Evolutionary conservation across 2,113 vertebrate species (phyloP).

Genomic region (Pelusios castaneus): DNA sequence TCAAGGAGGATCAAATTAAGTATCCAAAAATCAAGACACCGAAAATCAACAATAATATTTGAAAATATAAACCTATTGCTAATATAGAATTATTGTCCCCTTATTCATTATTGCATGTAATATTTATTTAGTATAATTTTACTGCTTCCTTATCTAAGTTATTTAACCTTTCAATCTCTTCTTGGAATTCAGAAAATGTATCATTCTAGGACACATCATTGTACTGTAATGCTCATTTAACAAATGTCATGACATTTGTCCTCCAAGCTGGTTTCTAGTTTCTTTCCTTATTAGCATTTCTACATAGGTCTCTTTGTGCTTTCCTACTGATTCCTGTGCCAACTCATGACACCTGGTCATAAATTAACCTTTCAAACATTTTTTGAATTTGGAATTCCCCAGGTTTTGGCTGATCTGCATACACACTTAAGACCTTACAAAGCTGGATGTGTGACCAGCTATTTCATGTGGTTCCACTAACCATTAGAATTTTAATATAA

Average conservation of each 20-base stretch:
- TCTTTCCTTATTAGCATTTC: constrained; percentile 44
- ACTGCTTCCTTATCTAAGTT: constrained; percentile 23
- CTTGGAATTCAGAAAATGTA: constrained; percentile 28
- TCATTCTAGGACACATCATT: neutral
- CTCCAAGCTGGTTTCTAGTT: constrained; percentile 21
- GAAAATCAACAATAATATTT: neutral
- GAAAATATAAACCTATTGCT: neutral
- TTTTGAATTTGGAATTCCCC: constrained; percentile 16
- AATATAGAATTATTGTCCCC: neutral
- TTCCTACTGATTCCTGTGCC: constrained; percentile 38
- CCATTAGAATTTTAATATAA: constrained; percentile 28
- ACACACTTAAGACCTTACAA: neutral
- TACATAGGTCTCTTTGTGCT: neutral
- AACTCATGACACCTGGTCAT: constrained; percentile 47
- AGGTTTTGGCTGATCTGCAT: constrained; percentile 26
- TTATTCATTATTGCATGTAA: neutral
- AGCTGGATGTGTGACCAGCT: constrained; percentile 15
- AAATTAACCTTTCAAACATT: constrained; percentile 43
- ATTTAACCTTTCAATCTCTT: neutral
- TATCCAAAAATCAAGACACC: neutral
- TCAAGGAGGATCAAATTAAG: neutral
- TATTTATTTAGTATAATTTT: neutral
- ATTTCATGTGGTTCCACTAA: neutral
- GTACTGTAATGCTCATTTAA: constrained; percentile 29
- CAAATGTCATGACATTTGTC: constrained; percentile 68